Evolutionary conservation across 1,140 invertebrate species (phyloP).

Genomic region (Microplitis mediator): DNA sequence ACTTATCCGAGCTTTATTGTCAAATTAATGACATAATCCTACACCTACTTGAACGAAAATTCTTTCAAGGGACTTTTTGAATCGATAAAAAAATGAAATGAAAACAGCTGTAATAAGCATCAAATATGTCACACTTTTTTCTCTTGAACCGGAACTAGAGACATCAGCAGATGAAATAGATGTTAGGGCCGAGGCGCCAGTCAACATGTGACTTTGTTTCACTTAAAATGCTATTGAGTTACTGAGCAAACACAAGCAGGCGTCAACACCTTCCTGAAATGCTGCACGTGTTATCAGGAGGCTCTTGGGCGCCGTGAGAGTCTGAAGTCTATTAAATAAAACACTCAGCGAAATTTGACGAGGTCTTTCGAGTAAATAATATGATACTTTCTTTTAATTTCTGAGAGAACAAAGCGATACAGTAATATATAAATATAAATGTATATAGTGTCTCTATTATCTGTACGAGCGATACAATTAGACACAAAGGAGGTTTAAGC

Average conservation of each 20-base stretch:
- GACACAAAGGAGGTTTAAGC: constrained; percentile 12
- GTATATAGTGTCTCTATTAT: background rate
- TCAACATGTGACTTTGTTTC: constrained; percentile 24
- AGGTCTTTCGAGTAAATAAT: too few species aligned
- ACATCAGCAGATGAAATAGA: too few species aligned
- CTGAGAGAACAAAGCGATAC: too few species aligned
- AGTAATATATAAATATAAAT: background rate
- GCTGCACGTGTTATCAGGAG: constrained; percentile 45
- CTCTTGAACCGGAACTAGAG: too few species aligned
- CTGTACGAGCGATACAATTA: background rate
- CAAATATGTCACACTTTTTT: too few species aligned
- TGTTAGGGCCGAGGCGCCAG: background rate
- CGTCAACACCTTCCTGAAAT: constrained; percentile 59
- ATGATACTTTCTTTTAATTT: too few species aligned
- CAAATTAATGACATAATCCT: too few species aligned
- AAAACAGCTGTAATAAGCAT: too few species aligned
- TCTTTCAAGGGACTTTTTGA: too few species aligned
- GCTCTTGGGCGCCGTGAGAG: background rate
- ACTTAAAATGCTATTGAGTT: constrained; percentile 57
- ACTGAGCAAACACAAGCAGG: constrained; percentile 54
- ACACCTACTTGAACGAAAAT: too few species aligned
- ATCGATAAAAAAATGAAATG: too few species aligned
- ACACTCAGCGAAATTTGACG: background rate
- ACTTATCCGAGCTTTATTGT: too few species aligned
- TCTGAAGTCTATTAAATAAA: background rate